Evolutionary conservation across 2,888 invertebrate species (phyloP), one percentile per base, ranked within the genome.

Genomic region (Malacosoma neustria): DNA sequence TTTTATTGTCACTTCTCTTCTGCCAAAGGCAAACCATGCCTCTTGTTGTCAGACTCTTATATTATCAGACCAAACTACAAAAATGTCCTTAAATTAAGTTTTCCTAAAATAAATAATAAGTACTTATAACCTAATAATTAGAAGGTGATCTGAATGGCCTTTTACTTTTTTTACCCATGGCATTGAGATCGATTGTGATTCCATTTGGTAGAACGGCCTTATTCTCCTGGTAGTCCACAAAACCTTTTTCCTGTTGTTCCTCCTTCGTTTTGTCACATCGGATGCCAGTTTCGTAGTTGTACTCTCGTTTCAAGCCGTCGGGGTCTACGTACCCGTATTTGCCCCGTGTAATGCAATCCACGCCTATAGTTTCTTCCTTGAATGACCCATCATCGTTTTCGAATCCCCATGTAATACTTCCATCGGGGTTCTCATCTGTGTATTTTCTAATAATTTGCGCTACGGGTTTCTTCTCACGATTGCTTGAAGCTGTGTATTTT

Each of bases 311-410:
- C 31, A 92, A 79, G 48, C 94, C 94, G 61, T 95, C 95, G 0
- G 94, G 94, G 69, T 95, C 94, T 5, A 94, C 87, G 65, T 95
- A 95, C 22, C 95, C 95, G 61, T 95, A 95, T 61, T 91, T 93
- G 33, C 94, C 94, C 45, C 91, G 88, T 7, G 92, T 92, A 41
- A 92, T 71, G 57, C 93, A 93, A 68, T 95, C 93, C 7, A 89
- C 82, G 32, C 95, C 95, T 50, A 94, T 92, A 5, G 90, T 88
- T 79, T 95, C 94, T 65, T 95, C 94, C 64, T 95, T 95, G 72
- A 92, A 95, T 1, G 93, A 92, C 13, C 95, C 95, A 57, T 95
- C 95, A 54, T 94, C 94, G 64, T 95, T 94, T 71, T 95, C 94
- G 60, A 92, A 95, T 34, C 95, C 95, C 95, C 95, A 95, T 0